phyloP scores from a whole-genome alignment of 2,113 vertebrate genomes.

The Lycaon pictus region DNA sequence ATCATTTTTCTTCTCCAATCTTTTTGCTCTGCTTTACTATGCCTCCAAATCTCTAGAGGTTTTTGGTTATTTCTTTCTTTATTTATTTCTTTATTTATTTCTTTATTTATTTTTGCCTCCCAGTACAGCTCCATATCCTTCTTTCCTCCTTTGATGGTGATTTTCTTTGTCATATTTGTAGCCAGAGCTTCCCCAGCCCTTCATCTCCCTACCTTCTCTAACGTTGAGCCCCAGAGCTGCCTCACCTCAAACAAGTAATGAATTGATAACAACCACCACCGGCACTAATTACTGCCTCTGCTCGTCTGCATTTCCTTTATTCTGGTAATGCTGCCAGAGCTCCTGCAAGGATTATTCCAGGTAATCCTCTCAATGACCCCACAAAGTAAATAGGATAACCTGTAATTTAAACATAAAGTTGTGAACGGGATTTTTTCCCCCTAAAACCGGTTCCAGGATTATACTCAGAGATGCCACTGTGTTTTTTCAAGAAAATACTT shows the following conservation, averaged over 20 bases:
- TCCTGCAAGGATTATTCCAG: background rate
- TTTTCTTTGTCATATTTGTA: background rate
- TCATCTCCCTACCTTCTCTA: background rate
- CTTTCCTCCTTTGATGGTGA: background rate
- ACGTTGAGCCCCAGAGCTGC: background rate
- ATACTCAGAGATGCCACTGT: background rate
- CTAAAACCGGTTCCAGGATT: background rate
- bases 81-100: background rate
- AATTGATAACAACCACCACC: background rate
- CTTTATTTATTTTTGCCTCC: background rate
- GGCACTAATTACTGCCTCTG: background rate
- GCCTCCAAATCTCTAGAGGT: background rate
- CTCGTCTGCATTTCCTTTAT: background rate
- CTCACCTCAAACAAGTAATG: background rate
- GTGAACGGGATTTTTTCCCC: background rate
- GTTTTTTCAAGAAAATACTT: slow-evolving; percentile 32
- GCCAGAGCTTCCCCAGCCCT: background rate
- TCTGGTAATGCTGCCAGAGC: background rate
- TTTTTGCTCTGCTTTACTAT: background rate
- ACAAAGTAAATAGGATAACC: background rate
- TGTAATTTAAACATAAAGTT: background rate
- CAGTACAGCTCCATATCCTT: background rate
- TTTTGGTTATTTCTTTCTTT: background rate
- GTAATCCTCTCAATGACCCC: background rate
- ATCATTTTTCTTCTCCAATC: background rate